phyloP scores from a whole-genome alignment of 2,113 vertebrate species.

The Saccopteryx leptura region DNA sequence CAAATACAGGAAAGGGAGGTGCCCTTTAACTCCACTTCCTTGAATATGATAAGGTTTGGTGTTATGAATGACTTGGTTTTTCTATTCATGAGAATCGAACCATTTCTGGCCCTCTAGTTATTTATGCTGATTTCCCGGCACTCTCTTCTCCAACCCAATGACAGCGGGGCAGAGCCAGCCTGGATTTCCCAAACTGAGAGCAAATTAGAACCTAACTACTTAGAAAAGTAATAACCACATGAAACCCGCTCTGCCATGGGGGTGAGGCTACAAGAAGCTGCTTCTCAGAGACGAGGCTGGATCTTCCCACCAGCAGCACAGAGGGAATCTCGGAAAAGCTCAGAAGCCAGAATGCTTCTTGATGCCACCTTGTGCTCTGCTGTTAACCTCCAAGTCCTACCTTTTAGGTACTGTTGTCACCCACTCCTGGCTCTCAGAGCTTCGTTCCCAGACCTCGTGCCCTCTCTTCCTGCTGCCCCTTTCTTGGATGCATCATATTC shows the following conservation, averaged over 20 bases:
- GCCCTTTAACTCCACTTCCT: slow-evolving; percentile 60
- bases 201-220: slow-evolving; percentile 32
- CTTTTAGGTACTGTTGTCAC: neutral
- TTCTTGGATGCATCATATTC: neutral
- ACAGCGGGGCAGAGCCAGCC: neutral
- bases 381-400: neutral
- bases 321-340: neutral
- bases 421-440: neutral
- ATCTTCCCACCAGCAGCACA: neutral
- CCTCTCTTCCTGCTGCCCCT: neutral
- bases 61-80: slow-evolving; percentile 65
- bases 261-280: neutral
- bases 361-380: neutral
- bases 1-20: slow-evolving; percentile 77
- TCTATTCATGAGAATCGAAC: slow-evolving; percentile 40
- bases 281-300: neutral
- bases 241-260: neutral
- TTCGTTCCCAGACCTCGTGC: neutral
- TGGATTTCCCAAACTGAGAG: neutral
- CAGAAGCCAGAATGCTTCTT: slow-evolving; percentile 38
- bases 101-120: slow-evolving; percentile 9
- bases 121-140: neutral
- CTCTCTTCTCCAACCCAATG: neutral
- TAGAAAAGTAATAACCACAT: slow-evolving; percentile 19
- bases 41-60: slow-evolving; percentile 42